Base-by-base conservation (phyloP, 1,140 invertebrate genomes). In the Rhopalosiphum maidis region DNA sequence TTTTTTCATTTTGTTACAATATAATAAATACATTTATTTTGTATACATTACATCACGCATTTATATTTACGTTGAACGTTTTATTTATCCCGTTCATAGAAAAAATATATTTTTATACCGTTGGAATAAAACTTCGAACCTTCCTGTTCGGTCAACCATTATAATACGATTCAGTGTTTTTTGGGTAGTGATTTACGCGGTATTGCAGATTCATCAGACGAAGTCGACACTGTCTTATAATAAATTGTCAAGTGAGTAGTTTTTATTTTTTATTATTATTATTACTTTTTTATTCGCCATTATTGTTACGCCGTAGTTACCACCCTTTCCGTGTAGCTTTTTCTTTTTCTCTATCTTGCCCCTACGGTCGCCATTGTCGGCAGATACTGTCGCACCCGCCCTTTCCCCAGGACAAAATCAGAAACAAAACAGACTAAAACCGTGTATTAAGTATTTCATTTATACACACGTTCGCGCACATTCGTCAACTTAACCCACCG, bases 181-280 rank as follows among this genome's bases (percentile, higher is more conserved):
- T 90, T 30, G 4, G 23, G 37, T n/a, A 25, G 54, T 68, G 89
- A 68, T 89, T 90, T 46, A 30, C 55, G 54, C 89, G 55, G 25
- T 68, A 25, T n/a, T 43, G 11, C 37, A 43, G 54, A 51, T 41
- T 68, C 43, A 68, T 90, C 89, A 90, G 37, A 46, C 89, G 18
- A 43, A 55, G 6, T 35, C 25, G 15, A 37, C 37, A 23, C 51
- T 25, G 54, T 68, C 89, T 21, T 35, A 43, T 51, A 21, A 51
- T 51, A 51, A 51, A 51, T 46, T 68, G 89, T 68, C 54, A 43
- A n/a, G 89, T 90, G 89, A 90, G 89, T 90, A 48, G 2, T 54
- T 54, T 55, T 90, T 46, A 46, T 55, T 41, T 51, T 55, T 55
- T n/a, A 18, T 48, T 86, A 30, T 9, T 37, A 18, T 6, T 68